Evolutionary conservation across 1,140 invertebrate genomes (phyloP).

Genomic region (Metopolophium dirhodum): DNA sequence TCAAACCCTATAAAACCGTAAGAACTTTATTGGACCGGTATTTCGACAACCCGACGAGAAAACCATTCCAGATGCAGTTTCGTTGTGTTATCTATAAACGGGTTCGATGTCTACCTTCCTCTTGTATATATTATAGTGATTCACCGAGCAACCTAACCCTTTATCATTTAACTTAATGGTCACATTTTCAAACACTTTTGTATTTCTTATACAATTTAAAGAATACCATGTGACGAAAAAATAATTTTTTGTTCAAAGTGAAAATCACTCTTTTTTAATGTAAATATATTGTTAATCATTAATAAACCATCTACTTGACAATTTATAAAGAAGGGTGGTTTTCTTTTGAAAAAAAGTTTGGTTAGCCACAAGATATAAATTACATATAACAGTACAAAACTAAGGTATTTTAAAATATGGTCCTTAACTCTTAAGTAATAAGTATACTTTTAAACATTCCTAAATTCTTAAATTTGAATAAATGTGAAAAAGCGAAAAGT

Average conservation of each 20-base stretch:
- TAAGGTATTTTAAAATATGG: background rate
- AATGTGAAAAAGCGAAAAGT: background rate
- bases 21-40: background rate
- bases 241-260: background rate
- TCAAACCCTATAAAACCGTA: conserved; percentile 12
- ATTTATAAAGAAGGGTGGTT: too few species aligned
- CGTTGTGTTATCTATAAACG: background rate
- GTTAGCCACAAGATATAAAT: background rate
- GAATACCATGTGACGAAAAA: background rate
- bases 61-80: background rate
- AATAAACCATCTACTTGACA: background rate
- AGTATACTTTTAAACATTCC: background rate
- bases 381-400: background rate
- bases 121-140: background rate
- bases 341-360: too few species aligned
- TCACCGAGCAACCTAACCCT: background rate
- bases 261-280: background rate
- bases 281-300: background rate
- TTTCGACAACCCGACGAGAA: background rate
- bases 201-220: background rate
- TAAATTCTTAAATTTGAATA: background rate
- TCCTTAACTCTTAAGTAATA: background rate
- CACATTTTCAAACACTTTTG: background rate
- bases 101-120: background rate
- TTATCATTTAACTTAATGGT: background rate